Percentiles rank a stretch among this genome's conserved stretches.
These are phyloP conservation scores for Temnothorax unifasciatus DNA, from an alignment of 2,888 invertebrate species.

Conservation along the genomic window DNA sequence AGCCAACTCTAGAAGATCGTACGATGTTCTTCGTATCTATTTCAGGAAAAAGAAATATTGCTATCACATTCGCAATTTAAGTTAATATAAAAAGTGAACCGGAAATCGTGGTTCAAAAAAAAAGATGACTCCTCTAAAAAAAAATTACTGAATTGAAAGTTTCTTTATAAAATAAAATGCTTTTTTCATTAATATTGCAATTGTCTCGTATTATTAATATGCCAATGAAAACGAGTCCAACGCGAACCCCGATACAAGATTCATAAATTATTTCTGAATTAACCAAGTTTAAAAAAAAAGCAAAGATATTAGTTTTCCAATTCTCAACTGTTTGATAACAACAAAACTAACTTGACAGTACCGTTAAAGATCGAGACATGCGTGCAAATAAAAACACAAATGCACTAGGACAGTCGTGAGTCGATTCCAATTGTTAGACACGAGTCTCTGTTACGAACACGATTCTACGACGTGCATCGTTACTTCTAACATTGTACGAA, in stretches of 20 bases:
- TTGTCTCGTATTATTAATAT: not conserved
- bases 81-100: not conserved
- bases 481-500: conserved; percentile 34
- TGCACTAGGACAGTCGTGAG: conserved; percentile 1
- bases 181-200: not conserved
- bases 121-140: not conserved
- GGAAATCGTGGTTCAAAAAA: not conserved
- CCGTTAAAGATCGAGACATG: not conserved
- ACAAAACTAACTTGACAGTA: not conserved
- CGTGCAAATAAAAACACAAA: conserved; percentile 2
- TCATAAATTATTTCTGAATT: not conserved
- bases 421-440: conserved; percentile 36
- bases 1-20: not conserved
- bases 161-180: not conserved
- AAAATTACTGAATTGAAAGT: not conserved
- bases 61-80: not conserved
- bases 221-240: not conserved
- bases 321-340: not conserved
- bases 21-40: not conserved
- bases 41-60: not conserved
- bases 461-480: conserved; percentile 33
- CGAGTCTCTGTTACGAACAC: not conserved
- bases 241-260: not conserved
- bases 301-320: not conserved
- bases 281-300: not conserved